Conservation (phyloP, 1,140 invertebrate genomes). For the Calephelis nemesis region DNA sequence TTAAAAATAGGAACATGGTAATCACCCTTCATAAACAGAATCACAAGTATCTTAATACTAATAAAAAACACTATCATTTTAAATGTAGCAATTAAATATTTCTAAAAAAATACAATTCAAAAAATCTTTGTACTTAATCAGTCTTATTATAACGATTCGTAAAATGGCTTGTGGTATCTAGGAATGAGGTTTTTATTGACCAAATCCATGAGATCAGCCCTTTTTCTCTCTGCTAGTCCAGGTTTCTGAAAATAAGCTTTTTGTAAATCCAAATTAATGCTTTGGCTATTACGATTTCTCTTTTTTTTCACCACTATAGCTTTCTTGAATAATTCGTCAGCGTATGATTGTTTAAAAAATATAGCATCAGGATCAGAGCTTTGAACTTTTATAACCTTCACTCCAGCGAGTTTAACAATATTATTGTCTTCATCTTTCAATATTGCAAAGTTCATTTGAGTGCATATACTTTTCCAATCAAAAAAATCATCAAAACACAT, state of each 20-base stretch:
- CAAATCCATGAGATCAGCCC: constrained; percentile 22
- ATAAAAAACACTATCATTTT: not conserved
- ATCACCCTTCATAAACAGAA: constrained; percentile 12
- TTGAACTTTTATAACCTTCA: constrained; percentile 25
- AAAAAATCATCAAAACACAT: constrained; percentile 29
- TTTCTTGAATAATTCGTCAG: constrained; percentile 25
- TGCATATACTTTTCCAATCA: constrained; percentile 28
- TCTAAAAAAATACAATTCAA: not conserved
- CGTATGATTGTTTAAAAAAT: constrained; percentile 28
- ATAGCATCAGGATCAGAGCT: constrained; percentile 16
- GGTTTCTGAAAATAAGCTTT: constrained; percentile 22
- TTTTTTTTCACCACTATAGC: constrained; percentile 24
- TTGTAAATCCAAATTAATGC: constrained; percentile 18
- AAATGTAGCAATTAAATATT: no score
- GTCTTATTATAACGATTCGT: constrained; percentile 18
- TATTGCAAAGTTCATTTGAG: constrained; percentile 21
- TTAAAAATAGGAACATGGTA: constrained; percentile 16
- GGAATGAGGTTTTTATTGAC: constrained; percentile 21
- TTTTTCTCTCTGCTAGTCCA: constrained; percentile 24
- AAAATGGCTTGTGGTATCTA: constrained; percentile 20
- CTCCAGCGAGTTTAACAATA: constrained; percentile 19
- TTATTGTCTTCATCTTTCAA: constrained; percentile 24
- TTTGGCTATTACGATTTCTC: not conserved
- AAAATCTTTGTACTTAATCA: constrained; percentile 8
- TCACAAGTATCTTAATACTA: constrained; percentile 20